Base-by-base conservation (phyloP, 2,888 invertebrate genomes). In the Epinotia bilunana region DNA sequence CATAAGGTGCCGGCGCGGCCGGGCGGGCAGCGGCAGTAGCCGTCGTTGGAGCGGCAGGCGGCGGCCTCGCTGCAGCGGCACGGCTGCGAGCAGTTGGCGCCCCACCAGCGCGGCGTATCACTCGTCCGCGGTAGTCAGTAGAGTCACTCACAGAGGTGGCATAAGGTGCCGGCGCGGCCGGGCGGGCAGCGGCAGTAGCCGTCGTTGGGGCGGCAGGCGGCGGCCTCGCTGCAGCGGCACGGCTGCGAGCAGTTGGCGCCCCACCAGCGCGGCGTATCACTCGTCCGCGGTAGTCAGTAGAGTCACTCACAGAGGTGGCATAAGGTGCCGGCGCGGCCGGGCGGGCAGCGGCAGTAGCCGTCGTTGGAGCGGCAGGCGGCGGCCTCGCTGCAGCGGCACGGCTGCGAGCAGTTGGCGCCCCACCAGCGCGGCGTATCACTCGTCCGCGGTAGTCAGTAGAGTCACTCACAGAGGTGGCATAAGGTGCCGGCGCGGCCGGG, bases 1-100 rank as follows among this genome's bases (percentile, higher is more conserved):
- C 98, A 98, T 79, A 96, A 96, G 46, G 95, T 95, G 18, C 98
- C 98, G 83, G 96, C 97, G 95, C 96, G 97, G 23, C 98, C 98
- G 64, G 96, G 95, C 83, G 95, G 94, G 82, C 98, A 98, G 81
- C 96, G 95, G 89, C 98, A 98, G 84, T 96, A 95, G 18, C 98
- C 98, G 91, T 98, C 98, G 89, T 96, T 97, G 77, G 97, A 95
- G 75, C 98, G 95, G 86, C 98, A 98, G 77, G 95, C 95, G 77
- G 97, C 97, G 83, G 95, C 95, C 96, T 96, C 78, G 95, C 95
- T 33, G 86, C 98, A 98, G 84, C 97, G 97, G 85, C 98, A 98
- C 72, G 95, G 95, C 89, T 98, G 97, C 72, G 95, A 95, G 90
- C 98, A 98, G 81, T 96, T 97, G 77, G 96, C 95, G 20, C 98